Percentiles rank a stretch among this genome's conserved stretches.
These are phyloP conservation scores for Malaclemys terrapin DNA, from an alignment of 2,113 vertebrate species.

Conservation along the genomic window DNA sequence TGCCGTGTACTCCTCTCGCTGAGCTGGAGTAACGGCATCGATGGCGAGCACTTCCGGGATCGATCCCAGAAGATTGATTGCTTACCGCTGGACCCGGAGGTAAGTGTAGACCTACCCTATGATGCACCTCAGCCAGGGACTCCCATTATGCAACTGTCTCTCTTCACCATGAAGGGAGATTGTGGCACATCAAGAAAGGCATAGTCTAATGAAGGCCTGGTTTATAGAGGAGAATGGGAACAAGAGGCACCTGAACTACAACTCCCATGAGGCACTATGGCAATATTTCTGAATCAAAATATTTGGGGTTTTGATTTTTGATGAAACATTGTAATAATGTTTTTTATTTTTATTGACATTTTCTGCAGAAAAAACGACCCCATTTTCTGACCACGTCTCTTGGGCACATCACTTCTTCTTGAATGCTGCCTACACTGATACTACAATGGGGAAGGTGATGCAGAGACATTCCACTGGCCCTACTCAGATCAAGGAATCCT, in stretches of 20 bases:
- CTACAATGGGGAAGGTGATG: rapidly evolving
- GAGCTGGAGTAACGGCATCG: too few species aligned
- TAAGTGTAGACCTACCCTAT: too few species aligned
- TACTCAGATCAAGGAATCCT: neutral
- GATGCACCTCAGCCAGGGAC: rapidly evolving
- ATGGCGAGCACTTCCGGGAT: too few species aligned
- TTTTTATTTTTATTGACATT: rapidly evolving
- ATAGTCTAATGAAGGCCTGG: neutral
- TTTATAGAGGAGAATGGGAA: neutral
- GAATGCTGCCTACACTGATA: rapidly evolving
- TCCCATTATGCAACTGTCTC: neutral
- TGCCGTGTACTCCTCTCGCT: too few species aligned
- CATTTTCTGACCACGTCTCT: neutral
- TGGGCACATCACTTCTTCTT: neutral
- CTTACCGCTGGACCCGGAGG: too few species aligned
- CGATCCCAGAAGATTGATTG: too few species aligned
- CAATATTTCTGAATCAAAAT: neutral
- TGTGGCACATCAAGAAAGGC: neutral
- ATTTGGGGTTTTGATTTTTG: neutral
- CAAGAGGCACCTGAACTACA: neutral
- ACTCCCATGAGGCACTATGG: neutral
- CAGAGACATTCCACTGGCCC: rapidly evolving
- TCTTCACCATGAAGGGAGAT: neutral
- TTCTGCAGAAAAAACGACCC: neutral
- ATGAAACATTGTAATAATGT: neutral